Conservation (phyloP, 2,113 vertebrate species). For the Fulmarus glacialis region DNA sequence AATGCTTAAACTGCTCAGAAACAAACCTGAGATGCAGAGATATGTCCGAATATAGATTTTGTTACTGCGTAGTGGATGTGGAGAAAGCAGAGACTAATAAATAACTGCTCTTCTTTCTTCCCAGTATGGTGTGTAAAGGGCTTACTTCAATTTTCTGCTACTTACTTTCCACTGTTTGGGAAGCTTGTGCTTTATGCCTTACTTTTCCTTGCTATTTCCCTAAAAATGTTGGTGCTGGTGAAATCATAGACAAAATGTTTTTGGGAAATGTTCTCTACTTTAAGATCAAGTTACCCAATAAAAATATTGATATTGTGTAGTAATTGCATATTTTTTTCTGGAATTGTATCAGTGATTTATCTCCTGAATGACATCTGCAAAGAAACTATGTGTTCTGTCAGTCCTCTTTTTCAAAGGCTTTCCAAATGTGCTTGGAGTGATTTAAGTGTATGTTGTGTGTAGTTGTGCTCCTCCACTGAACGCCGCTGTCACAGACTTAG, state of each 20-base stretch:
- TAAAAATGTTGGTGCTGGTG: not conserved
- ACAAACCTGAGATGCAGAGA: not conserved
- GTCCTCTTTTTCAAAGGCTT: not conserved
- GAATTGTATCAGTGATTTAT: not conserved
- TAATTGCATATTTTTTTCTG: not conserved
- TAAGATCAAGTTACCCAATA: not conserved
- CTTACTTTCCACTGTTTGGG: not conserved
- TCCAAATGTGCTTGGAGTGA: not conserved
- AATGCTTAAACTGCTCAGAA: not conserved
- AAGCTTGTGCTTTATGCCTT: not conserved
- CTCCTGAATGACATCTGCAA: not conserved
- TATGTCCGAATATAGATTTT: not conserved
- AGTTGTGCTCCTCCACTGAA: not conserved
- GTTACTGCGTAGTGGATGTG: not conserved
- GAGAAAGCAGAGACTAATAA: not conserved
- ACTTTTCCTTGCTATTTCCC: not conserved
- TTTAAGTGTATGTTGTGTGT: not conserved
- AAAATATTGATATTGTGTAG: not conserved
- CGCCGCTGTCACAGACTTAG: not conserved
- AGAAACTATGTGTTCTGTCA: not conserved
- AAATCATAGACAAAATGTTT: not conserved
- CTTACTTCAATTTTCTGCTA: not conserved
- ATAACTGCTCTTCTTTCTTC: not conserved
- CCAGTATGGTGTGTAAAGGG: not conserved
- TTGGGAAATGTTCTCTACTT: not conserved